A percentile compares a stretch with the other conserved stretches of the same genome.
These are phyloP conservation scores for Drosophila pectinifera DNA, from an alignment of 1,140 invertebrate species.

Conservation along the genomic window DNA sequence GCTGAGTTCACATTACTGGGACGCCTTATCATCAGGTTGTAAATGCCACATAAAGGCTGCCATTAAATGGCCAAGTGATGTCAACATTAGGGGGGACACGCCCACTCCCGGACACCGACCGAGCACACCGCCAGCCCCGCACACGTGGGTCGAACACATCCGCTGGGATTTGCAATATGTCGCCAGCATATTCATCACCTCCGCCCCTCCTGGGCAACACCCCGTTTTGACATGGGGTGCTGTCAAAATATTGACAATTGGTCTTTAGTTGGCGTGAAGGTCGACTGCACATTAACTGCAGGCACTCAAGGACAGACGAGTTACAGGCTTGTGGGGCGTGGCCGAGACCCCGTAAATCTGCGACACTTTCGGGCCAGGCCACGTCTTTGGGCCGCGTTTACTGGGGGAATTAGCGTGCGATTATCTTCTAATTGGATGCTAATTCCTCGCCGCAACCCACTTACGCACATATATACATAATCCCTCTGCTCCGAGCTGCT, in stretches of 20 bases:
- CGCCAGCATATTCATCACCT: slow-evolving; percentile 70
- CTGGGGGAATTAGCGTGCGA: slow-evolving; percentile 60
- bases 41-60: slow-evolving; percentile 62
- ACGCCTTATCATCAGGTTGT: slow-evolving; percentile 55
- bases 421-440: slow-evolving; percentile 79
- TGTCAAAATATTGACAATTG: slow-evolving; percentile 80
- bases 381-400: slow-evolving; percentile 39
- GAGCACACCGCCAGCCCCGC: background rate
- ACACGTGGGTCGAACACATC: slow-evolving; percentile 55
- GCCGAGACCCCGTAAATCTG: slow-evolving; percentile 56
- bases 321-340: slow-evolving; percentile 36
- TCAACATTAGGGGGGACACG: slow-evolving; percentile 66
- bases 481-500: slow-evolving; percentile 28
- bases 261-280: slow-evolving; percentile 74
- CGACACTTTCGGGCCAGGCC: slow-evolving; percentile 44
- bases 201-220: slow-evolving; percentile 2
- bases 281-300: slow-evolving; percentile 78
- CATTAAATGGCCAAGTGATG: slow-evolving; percentile 76
- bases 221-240: slow-evolving; percentile 20
- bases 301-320: slow-evolving; percentile 30
- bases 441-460: slow-evolving; percentile 56
- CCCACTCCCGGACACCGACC: slow-evolving; percentile 18
- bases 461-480: slow-evolving; percentile 23
- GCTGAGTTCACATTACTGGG: slow-evolving; percentile 15
- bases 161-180: slow-evolving; percentile 70